phyloP scores from a whole-genome alignment of 1,140 invertebrate genomes.

The Lysiphlebus fabarum region DNA sequence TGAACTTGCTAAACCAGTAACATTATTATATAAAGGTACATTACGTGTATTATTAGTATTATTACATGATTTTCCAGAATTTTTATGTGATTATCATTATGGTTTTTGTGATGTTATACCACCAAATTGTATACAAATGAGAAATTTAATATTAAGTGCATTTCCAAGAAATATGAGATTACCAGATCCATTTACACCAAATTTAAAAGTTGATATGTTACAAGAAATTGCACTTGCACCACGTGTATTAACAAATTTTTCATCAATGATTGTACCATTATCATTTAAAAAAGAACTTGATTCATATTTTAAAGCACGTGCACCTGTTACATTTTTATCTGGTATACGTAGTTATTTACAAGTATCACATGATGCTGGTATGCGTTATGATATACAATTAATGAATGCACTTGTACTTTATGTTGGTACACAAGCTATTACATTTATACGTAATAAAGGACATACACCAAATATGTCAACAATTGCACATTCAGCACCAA shows the following conservation, averaged over 20 bases:
- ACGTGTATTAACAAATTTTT: conserved; percentile 86
- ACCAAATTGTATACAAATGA: conserved; percentile 98
- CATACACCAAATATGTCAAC: conserved; percentile 92
- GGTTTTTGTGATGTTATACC: conserved; percentile 99
- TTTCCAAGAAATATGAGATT: conserved; percentile 97
- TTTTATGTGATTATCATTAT: conserved; percentile 98
- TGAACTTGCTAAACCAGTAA: conserved; percentile 89
- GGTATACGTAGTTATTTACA: conserved; percentile 89
- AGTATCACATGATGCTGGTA: conserved; percentile 79
- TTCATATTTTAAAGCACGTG: conserved; percentile 90
- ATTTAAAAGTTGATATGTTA: conserved; percentile 93
- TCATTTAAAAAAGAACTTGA: conserved; percentile 94
- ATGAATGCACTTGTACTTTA: conserved; percentile 98
- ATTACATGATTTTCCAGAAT: conserved; percentile 98
- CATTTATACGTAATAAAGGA: conserved; percentile 80
- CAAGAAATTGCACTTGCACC: conserved; percentile 82
- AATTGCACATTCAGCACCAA: conserved; percentile 94
- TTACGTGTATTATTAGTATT: conserved; percentile 92
- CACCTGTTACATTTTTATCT: conserved; percentile 92
- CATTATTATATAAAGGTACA: conserved; percentile 93
- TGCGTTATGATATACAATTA: conserved; percentile 90
- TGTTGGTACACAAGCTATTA: conserved; percentile 94
- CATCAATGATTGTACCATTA: conserved; percentile 79
- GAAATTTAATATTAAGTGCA: conserved; percentile 95
- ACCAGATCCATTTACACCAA: conserved; percentile 97